Evolutionary conservation across 1,140 invertebrate genomes (phyloP).

Genomic region (Penaeus indicus): DNA sequence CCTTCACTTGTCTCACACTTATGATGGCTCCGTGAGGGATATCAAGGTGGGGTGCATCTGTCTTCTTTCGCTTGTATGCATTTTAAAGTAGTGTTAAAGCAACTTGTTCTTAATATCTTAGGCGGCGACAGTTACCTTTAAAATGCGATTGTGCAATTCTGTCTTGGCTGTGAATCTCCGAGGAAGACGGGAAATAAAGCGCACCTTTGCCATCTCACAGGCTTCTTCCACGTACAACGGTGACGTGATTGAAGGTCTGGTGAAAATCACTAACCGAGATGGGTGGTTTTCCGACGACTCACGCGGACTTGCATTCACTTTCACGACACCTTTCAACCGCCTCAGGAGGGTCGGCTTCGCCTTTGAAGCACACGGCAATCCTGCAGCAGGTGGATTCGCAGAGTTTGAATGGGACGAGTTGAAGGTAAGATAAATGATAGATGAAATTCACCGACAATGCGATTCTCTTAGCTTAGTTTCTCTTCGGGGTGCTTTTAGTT

Average conservation of each 20-base stretch:
- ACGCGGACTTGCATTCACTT: not conserved
- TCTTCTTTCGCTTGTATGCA: too few relatives aligned
- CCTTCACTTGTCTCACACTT: too few relatives aligned
- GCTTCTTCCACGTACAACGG: not conserved
- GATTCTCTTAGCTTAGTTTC: too few relatives aligned
- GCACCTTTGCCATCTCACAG: not conserved
- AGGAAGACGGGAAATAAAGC: not conserved
- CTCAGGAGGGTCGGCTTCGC: not conserved
- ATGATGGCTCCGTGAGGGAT: too few relatives aligned
- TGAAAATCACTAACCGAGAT: not conserved
- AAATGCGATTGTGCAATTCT: too few relatives aligned
- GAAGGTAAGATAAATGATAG: not conserved
- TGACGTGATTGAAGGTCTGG: not conserved
- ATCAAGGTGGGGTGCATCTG: too few relatives aligned
- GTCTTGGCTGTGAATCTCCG: not conserved
- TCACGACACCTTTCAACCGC: conserved; percentile 2
- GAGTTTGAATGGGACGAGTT: not conserved
- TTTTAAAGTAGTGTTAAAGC: too few relatives aligned
- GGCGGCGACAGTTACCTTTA: too few relatives aligned
- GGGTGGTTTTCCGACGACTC: not conserved
- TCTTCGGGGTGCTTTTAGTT: too few relatives aligned
- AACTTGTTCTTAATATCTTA: too few relatives aligned
- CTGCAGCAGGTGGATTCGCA: not conserved
- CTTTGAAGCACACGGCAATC: not conserved
- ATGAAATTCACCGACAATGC: too few relatives aligned